Conservation (phyloP, 2,113 vertebrate species). For the Plestiodon gilberti region DNA sequence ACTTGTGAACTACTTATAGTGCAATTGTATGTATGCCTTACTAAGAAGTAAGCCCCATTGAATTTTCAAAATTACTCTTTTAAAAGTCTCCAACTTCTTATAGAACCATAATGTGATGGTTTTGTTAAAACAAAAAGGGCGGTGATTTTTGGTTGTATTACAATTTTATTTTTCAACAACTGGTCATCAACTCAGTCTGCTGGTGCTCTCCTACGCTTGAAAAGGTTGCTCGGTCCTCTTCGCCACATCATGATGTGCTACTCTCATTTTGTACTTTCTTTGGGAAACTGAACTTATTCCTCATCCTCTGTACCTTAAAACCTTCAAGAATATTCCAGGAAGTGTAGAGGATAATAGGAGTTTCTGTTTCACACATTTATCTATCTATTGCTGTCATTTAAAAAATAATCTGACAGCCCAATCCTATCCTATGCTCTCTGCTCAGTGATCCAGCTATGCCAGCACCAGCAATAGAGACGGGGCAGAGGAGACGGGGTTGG, state of each 20-base stretch:
- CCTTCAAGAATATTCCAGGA: background rate
- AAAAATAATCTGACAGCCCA: background rate
- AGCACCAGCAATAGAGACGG: too few relatives aligned
- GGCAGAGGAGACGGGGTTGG: too few relatives aligned
- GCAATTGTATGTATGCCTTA: background rate
- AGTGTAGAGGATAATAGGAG: too few relatives aligned
- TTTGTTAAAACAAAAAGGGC: background rate
- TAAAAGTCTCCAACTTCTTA: background rate
- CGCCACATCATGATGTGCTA: background rate
- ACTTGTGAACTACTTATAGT: background rate
- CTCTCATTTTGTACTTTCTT: background rate
- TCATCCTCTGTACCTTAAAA: background rate
- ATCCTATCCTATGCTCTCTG: too few relatives aligned
- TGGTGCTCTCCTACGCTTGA: background rate
- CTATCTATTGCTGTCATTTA: background rate
- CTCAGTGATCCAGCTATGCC: too few relatives aligned
- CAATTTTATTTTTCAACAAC: background rate
- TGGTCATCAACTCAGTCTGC: too few relatives aligned
- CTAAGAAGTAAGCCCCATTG: background rate
- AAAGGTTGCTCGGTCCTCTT: background rate
- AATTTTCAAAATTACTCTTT: background rate
- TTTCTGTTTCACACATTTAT: background rate
- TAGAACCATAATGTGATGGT: background rate
- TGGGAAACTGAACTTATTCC: background rate
- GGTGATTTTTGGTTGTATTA: background rate